Evolutionary conservation across 2,113 vertebrate genomes (phyloP), one percentile per base, ranked within the genome.

Genomic region (Procavia capensis): DNA sequence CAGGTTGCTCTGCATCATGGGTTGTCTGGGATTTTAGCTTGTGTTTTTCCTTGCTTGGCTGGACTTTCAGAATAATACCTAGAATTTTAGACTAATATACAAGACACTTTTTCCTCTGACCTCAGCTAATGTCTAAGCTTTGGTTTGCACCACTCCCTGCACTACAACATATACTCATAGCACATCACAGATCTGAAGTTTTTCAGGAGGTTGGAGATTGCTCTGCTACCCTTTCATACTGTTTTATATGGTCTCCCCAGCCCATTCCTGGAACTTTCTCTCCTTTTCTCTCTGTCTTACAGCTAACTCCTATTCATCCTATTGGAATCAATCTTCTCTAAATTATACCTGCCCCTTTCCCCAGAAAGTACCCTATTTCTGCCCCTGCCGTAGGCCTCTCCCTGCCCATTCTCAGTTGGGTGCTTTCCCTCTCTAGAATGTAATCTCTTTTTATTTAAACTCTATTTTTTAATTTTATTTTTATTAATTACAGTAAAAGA

Each of bases 111-210:
- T 8, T 8, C 59, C 22, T 5, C 74, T 31, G 24, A 34, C 59
- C 24, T 79, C 41, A 14, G 24, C 11, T 78, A 27, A 50, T 36
- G 36, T 27, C 61, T 50, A 6, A n/a, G 41, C 24, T 64, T 41
- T 61, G 31, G 10, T 41, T 87, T 41, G 57, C 24, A 87, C 5
- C 0, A 27, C 22, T 34, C 3, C 29, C 20, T 9, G n/a, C 4
- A 39, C 82, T 6, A 75, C 27, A 31, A 3, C 1, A 13, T 2
- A 6, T 36, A 22, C 19, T 27, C 17, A 5, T 0, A 61, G 29
- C 14, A 2, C 25, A 10, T 2, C 16, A 86, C 43, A 22, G 45
- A 76, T 68, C 14, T 66, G 13, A 11, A 17, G 29, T 2, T 54
- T 43, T 68, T 70, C 17, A 36, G 36, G 5, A 54, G 47, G 20